Evolutionary conservation across 37 sponge, comb jelly and placozoan species (phyloP), one percentile per base, ranked within the genome.

Genomic region (Sycon ciliatum): DNA sequence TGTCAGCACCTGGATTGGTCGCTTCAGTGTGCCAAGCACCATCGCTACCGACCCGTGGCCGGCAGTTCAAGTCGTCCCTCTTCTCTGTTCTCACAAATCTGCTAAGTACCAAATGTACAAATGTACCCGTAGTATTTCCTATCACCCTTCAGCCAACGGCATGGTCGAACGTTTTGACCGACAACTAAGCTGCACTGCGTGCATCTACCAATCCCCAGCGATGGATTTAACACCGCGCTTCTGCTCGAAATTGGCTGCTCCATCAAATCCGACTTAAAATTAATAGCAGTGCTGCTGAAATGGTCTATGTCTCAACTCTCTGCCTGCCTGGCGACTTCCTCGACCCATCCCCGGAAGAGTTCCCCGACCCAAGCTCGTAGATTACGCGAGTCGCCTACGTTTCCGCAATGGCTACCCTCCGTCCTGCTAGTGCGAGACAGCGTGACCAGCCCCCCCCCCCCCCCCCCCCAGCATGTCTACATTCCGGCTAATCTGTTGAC

Each of bases 91-190:
- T 83, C 34, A 83, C 34, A 53, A 40, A 56, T 20, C 36, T 82
- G 3, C 56, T 72, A 3, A 78, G 83, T 7, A 46, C 76, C 35
- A 80, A 77, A 60, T n/a, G n/a, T n/a, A n/a, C n/a, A n/a, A n/a
- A n/a, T 38, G 82, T 3, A 6, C 67, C 28, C 68, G 73, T 6
- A 85, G 78, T 2, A 84, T 81, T 4, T n/a, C n/a, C n/a, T n/a
- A n/a, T n/a, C n/a, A n/a, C n/a, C n/a, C n/a, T n/a, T n/a, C 57
- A 40, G 55, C 81, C 56, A 78, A 84, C 34, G 80, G 84, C 32
- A 64, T 84, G 76, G 75, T 84, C 20, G 79, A 83, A 65, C 62
- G 70, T 32, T 73, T 83, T 13, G 80, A 84, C 39, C 69, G 76
- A 7, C 71, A 84, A 35, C 75, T 78, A n/a, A n/a, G n/a, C n/a